These are phyloP conservation scores for Calliphora vicina DNA, from an alignment of 1,140 invertebrate genomes.

Conservation along the genomic window DNA sequence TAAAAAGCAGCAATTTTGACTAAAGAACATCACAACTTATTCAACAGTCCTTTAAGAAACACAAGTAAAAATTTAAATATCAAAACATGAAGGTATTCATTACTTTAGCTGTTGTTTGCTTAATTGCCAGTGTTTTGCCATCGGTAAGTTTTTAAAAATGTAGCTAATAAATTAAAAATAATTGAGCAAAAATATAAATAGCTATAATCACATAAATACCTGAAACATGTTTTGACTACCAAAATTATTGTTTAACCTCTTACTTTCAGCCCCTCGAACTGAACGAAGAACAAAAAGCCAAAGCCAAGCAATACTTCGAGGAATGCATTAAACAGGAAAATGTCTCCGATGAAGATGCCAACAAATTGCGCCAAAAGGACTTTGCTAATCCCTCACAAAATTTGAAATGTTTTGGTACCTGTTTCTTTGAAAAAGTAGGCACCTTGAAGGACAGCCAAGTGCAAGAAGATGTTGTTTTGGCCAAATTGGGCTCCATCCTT, in stretches of 20 bases:
- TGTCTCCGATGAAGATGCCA: not conserved
- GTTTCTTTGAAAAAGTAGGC: constrained; percentile 26
- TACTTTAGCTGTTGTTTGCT: not conserved
- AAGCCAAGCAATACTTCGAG: not conserved
- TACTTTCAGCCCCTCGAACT: not conserved
- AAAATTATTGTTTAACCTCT: not conserved
- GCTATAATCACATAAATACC: too few species aligned
- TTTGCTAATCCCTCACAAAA: constrained; percentile 13
- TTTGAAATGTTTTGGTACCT: constrained; percentile 34
- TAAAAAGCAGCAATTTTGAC: too few species aligned
- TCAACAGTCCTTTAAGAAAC: not conserved
- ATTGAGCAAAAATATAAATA: too few species aligned
- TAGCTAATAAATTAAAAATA: not conserved
- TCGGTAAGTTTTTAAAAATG: not conserved
- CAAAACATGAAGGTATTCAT: not conserved
- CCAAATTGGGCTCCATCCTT: not conserved
- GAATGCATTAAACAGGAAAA: constrained; percentile 15
- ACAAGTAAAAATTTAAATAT: not conserved
- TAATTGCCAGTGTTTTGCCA: not conserved
- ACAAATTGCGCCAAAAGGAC: not conserved
- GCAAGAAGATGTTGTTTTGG: not conserved
- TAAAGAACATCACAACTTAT: too few species aligned
- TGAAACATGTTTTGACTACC: too few species aligned
- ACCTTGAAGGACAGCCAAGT: not conserved
- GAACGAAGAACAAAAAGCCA: not conserved